Conservation (phyloP, 2,113 vertebrate genomes). For the Prionailurus viverrinus region DNA sequence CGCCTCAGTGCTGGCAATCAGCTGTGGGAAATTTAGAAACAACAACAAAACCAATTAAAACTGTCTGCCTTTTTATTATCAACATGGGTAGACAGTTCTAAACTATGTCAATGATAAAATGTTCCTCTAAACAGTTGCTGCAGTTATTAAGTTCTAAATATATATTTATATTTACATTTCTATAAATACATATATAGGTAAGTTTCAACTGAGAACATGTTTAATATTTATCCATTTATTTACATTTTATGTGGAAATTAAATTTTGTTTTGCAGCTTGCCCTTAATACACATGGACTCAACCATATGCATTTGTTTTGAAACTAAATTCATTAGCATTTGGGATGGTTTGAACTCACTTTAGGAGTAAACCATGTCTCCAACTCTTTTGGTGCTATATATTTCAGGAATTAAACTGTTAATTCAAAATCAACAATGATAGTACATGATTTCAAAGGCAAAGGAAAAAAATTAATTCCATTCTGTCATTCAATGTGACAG, state of each 20-base stretch:
- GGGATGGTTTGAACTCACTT: not conserved
- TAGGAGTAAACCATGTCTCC: not conserved
- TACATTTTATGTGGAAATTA: not conserved
- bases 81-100: not conserved
- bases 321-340: not conserved
- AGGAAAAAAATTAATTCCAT: not conserved
- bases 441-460: not conserved
- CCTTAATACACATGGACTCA: not conserved
- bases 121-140: not conserved
- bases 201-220: not conserved
- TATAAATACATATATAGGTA: not conserved
- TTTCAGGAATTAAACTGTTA: not conserved
- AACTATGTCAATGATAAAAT: not conserved
- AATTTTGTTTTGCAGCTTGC: not conserved
- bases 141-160: not conserved
- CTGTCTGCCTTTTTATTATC: not conserved
- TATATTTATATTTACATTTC: not conserved
- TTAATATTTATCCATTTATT: not conserved
- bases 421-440: not conserved
- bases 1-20: not conserved
- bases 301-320: not conserved
- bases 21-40: not conserved
- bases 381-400: not conserved
- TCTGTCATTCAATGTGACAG: not conserved
- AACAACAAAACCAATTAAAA: not conserved